phyloP scores from a whole-genome alignment of 2,888 invertebrate species.

The Phengaris arion region DNA sequence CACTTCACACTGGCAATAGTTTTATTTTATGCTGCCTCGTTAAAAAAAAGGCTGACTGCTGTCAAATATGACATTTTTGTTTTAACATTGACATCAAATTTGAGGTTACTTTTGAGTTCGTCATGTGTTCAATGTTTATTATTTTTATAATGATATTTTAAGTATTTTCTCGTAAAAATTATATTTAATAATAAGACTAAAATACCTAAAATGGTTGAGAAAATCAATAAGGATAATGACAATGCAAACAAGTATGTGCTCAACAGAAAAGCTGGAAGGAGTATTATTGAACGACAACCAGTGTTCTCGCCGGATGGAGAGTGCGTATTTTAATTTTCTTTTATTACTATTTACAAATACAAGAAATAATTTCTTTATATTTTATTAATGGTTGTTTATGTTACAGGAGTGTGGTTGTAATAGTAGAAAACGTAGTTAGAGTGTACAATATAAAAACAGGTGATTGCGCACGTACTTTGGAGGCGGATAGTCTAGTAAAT shows the following conservation, averaged over 20 bases:
- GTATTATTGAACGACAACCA: slow-evolving; percentile 68
- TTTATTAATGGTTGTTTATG: background rate
- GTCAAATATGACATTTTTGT: background rate
- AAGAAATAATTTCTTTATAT: background rate
- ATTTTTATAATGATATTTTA: background rate
- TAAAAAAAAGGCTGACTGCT: background rate
- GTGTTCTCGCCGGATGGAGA: slow-evolving; percentile 73
- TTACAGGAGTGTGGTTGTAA: slow-evolving; percentile 65
- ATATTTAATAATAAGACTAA: background rate
- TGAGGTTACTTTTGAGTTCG: slow-evolving; percentile 27
- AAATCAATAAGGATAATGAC: slow-evolving; percentile 42
- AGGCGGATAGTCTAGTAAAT: slow-evolving; percentile 57
- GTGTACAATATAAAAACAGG: slow-evolving; percentile 71
- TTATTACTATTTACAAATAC: background rate
- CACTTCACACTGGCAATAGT: no score
- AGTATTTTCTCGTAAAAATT: background rate
- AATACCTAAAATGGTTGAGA: slow-evolving; percentile 30
- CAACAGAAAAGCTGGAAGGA: slow-evolving; percentile 70
- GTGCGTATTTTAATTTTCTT: slow-evolving; percentile 50
- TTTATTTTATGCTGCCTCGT: no score
- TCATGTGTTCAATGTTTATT: slow-evolving; percentile 24
- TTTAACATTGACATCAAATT: background rate
- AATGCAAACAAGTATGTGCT: slow-evolving; percentile 54
- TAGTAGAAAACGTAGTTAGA: slow-evolving; percentile 67
- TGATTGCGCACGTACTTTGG: slow-evolving; percentile 64